These are phyloP conservation scores for Osmoderma eremita DNA, from an alignment of 2,888 invertebrate species.

Conservation along the genomic window DNA sequence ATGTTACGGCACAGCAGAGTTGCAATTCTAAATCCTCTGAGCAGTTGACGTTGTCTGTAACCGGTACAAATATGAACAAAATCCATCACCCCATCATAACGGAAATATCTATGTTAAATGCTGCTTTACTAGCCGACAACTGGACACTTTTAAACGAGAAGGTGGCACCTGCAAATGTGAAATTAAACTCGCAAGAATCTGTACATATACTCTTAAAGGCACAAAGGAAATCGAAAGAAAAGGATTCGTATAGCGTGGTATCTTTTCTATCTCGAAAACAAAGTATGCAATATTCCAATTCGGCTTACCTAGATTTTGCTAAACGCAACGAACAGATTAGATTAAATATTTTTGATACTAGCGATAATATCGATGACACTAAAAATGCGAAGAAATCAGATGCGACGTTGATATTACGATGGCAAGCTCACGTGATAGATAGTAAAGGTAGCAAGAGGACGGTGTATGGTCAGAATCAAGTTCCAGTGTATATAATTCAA, in stretches of 20 bases:
- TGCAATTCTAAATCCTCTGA: conserved; percentile 63
- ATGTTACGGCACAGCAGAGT: conserved; percentile 65
- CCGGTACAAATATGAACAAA: conserved; percentile 76
- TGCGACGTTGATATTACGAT: conserved; percentile 59
- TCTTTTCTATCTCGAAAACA: conserved; percentile 54
- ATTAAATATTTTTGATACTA: conserved; percentile 55
- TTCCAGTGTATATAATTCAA: conserved; percentile 40
- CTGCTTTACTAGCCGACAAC: conserved; percentile 70
- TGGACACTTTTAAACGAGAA: conserved; percentile 67
- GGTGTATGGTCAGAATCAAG: conserved; percentile 71
- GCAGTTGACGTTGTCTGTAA: conserved; percentile 74
- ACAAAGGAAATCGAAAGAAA: conserved; percentile 52
- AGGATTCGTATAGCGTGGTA: conserved; percentile 59
- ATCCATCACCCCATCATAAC: conserved; percentile 70
- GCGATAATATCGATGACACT: conserved; percentile 32
- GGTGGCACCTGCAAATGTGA: conserved; percentile 59
- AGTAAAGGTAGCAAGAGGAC: conserved; percentile 66
- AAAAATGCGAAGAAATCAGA: conserved; percentile 51
- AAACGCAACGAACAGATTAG: conserved; percentile 60
- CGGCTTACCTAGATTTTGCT: conserved; percentile 65
- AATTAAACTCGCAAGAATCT: conserved; percentile 66
- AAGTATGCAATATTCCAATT: conserved; percentile 52
- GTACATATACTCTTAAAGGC: conserved; percentile 67
- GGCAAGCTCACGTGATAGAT: conserved; percentile 64
- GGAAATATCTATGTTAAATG: conserved; percentile 69